Base-by-base conservation (phyloP, 2,888 invertebrate species). In the Harpalus rufipes region DNA sequence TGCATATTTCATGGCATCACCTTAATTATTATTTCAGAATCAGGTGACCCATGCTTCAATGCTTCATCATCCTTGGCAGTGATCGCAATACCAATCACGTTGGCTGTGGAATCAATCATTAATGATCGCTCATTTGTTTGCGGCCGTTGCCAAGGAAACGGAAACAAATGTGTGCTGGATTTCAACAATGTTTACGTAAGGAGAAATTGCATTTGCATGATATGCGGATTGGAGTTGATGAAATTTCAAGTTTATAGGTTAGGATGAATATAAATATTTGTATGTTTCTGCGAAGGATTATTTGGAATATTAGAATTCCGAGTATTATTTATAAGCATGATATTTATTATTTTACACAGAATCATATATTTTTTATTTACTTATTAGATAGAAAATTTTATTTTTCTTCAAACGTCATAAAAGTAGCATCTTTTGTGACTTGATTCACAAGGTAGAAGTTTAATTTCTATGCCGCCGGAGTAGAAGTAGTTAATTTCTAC, bases 121-220 rank as follows among this genome's bases (percentile, higher is more conserved):
- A 16, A 41, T 68, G 12, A 68, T 68, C 41, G 41, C 41, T 68
- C 16, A 39, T 32, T 32, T 41, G 68, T 68, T 68, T 41, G 68
- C 41, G 2, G 18, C 32, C 1, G 32, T 68, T 68, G 41, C 68
- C 63, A 68, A 68, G 41, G 68, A 68, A 41, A 68, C 68, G 41
- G 32, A 68, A 68, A 68, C 68, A 68, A 68, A 68, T 39, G n/a
- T 68, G 32, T 63, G 63, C 63, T 25, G n/a, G 63, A 25, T 63
- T 25, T 18, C 18, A 25, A 25, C 63, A 63, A 25, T 63, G 63
- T 63, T 63, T 63, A 63, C 25, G 12, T 63, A 12, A 18, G 6
- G 10, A 59, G 21, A 63, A 63, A 25, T 63, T 63, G 63, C 63
- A 63, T 25, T 25, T 32, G 32, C 32, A 32, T 32, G 32, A 5